These are phyloP conservation scores for Desmophyllum pertusum DNA, from an alignment of 92 coral and sea anemone genomes.

Conservation along the genomic window DNA sequence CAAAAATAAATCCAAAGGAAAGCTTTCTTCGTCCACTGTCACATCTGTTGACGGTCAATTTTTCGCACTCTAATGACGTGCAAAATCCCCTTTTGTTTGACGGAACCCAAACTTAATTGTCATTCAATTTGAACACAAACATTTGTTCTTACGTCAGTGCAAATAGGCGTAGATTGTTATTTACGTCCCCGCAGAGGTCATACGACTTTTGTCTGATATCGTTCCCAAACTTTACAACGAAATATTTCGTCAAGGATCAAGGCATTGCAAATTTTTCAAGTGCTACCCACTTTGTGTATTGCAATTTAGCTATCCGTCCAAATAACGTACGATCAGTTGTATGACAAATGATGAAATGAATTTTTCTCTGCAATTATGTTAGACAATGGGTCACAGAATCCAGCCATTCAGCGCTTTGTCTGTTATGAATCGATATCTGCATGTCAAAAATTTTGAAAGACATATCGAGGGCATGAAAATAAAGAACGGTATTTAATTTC, in stretches of 20 bases:
- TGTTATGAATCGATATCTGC: not conserved
- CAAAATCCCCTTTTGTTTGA: slow-evolving; percentile 40
- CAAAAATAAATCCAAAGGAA: slow-evolving; percentile 22
- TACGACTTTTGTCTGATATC: not conserved
- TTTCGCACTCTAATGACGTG: slow-evolving; percentile 45
- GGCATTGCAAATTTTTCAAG: not conserved
- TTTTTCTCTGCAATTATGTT: not conserved
- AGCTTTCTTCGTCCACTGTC: slow-evolving; percentile 23
- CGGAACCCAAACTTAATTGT: slow-evolving; percentile 17
- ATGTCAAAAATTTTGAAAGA: slow-evolving; percentile 13
- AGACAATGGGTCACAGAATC: slow-evolving; percentile 11
- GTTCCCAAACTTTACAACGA: not conserved
- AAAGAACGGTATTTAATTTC: not conserved
- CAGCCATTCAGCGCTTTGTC: slow-evolving; percentile 17
- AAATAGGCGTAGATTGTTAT: slow-evolving; percentile 14
- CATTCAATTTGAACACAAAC: slow-evolving; percentile 45
- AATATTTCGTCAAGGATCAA: slow-evolving; percentile 9
- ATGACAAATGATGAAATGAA: slow-evolving; percentile 36
- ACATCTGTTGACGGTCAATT: slow-evolving; percentile 46
- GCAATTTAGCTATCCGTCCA: slow-evolving; percentile 14
- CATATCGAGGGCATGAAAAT: not conserved
- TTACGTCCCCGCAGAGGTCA: slow-evolving; percentile 14
- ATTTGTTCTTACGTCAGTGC: slow-evolving; percentile 31
- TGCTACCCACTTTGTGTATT: not conserved
- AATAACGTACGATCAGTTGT: not conserved